Evolutionary conservation across 2,888 invertebrate genomes (phyloP), one percentile per base, ranked within the genome.

Genomic region (Macrophya annulata): DNA sequence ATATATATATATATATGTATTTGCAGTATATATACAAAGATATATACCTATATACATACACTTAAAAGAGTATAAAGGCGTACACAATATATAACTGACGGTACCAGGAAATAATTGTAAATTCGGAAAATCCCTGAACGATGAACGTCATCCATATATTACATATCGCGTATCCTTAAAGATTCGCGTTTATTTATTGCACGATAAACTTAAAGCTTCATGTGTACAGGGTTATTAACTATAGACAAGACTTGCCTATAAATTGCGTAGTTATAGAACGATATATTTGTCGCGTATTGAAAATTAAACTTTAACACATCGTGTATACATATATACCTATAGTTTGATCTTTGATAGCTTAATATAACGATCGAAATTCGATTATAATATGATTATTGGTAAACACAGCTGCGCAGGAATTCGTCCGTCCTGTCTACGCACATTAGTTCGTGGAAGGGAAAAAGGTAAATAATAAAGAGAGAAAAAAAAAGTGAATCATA

Each of bases 71-170:
- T 48, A 31, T 25, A 62, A n/a, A n/a, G 9, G 31, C 68, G 37
- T 25, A 37, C 12, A 8, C n/a, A n/a, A 55, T 1, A 55, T 55
- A 10, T 55, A 6, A 37, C 55, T 55, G n/a, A n/a, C 55, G 55
- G 55, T 68, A 81, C 62, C n/a, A 81, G 59, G 62, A 81, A 81
- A 43, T 51, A 9, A 62, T 81, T 62, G 81, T 51, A 81, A 81
- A 81, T 81, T 81, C 81, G 81, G 81, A 81, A 81, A 81, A 81
- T 81, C 59, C 81, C 37, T 81, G 59, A 62, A 25, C 40, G n/a
- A 74, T 25, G n/a, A 51, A 62, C 81, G 81, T 81, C 59, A 81
- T 62, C 31, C 31, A 17, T 79, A 79, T 59, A 45, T 48, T 45
- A 15, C 72, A 72, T 62, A 51, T 77, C 77, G 77, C 15, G 31